Percentiles rank a stretch among this genome's conserved stretches.
phyloP scores from a whole-genome alignment of 2,888 invertebrate genomes.

The Nezara viridula region DNA sequence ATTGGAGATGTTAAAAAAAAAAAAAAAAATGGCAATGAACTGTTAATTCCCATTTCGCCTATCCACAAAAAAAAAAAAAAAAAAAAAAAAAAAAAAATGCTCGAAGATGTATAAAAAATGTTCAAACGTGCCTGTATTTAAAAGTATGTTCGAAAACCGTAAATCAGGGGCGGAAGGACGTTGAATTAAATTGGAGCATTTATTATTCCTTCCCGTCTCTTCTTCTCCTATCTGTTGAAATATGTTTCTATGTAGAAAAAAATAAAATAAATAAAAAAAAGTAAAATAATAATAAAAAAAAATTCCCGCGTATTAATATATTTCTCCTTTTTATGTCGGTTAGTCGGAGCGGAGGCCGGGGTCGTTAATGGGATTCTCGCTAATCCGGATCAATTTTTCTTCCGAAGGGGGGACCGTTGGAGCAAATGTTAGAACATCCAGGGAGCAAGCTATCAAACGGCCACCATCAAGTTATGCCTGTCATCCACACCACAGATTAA shows the following conservation, averaged over 20 bases:
- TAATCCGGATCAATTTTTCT: slow-evolving; percentile 26
- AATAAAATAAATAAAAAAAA: neutral
- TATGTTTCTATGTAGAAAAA: slow-evolving; percentile 2
- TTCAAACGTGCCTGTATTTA: slow-evolving; percentile 23
- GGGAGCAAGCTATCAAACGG: neutral
- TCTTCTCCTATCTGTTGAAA: slow-evolving; percentile 16
- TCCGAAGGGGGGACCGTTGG: neutral
- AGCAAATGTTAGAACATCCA: slow-evolving; percentile 5
- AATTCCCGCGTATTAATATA: neutral
- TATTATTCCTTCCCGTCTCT: neutral
- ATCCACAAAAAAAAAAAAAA: neutral
- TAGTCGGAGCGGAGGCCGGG: neutral
- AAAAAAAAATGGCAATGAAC: neutral
- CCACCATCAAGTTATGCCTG: neutral
- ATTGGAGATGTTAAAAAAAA: too few species aligned
- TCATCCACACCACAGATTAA: neutral
- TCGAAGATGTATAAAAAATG: neutral
- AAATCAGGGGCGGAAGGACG: neutral
- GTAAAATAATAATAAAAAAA: neutral
- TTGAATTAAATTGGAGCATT: slow-evolving; percentile 19
- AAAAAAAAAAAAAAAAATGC: too few species aligned
- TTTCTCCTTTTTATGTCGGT: slow-evolving; percentile 17
- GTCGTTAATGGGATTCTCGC: slow-evolving; percentile 22
- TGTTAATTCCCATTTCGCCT: neutral
- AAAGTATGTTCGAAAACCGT: neutral